These are phyloP conservation scores for Cataglyphis livida DNA, from an alignment of 2,888 invertebrate species.

Conservation along the genomic window DNA sequence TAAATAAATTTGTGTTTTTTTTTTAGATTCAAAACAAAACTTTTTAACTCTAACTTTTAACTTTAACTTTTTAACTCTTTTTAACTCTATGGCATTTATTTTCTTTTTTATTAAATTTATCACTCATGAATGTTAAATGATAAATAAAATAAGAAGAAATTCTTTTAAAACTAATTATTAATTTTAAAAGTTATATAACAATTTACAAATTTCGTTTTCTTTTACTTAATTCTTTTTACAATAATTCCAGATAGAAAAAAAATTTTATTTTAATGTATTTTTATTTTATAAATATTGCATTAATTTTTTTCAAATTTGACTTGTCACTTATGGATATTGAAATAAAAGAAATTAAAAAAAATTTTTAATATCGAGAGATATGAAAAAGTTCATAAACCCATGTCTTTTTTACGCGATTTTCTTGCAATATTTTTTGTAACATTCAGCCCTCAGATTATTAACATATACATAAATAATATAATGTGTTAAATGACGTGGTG, in stretches of 20 bases:
- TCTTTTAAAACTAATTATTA: background rate
- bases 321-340: background rate
- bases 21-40: too few species aligned
- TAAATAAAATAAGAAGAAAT: background rate
- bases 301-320: background rate
- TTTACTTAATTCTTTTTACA: background rate
- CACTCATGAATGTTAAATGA: too few species aligned
- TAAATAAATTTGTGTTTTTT: too few species aligned
- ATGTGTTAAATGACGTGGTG: conserved; percentile 40
- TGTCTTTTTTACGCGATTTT: background rate
- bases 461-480: background rate
- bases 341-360: background rate
- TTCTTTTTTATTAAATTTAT: background rate
- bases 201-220: background rate
- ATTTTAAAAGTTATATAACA: background rate
- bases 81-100: too few species aligned
- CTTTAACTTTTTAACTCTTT: too few species aligned
- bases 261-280: background rate
- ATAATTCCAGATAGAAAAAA: background rate
- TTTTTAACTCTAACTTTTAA: too few species aligned
- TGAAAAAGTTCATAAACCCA: background rate
- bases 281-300: too few species aligned
- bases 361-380: background rate
- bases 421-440: background rate
- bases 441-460: background rate